Conservation (phyloP, 2,888 invertebrate genomes). For the Druceiella hillmani region DNA sequence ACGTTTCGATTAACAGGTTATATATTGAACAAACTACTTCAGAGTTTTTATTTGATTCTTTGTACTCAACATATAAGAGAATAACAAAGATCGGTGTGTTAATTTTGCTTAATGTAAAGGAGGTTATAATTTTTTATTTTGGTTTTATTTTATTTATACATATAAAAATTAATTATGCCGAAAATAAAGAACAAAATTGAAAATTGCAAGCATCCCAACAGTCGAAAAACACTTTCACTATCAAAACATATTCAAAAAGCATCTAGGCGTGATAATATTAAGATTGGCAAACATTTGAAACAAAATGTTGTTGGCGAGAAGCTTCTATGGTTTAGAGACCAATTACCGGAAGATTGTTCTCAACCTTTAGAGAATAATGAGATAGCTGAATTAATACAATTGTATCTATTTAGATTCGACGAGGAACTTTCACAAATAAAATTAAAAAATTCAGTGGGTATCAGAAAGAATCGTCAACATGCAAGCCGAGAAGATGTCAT, state of each 20-base stretch:
- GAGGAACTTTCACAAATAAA: conserved; percentile 75
- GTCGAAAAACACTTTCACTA: conserved; percentile 71
- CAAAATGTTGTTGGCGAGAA: conserved; percentile 72
- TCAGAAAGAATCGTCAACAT: conserved; percentile 71
- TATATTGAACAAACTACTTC: no score
- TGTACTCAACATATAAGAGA: no score
- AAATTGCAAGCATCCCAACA: conserved; percentile 76
- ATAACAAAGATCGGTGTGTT: no score
- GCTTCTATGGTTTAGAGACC: conserved; percentile 70
- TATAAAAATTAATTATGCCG: no score
- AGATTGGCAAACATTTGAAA: conserved; percentile 63
- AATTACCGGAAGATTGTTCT: conserved; percentile 50
- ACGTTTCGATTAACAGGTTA: no score
- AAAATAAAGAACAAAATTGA: conserved; percentile 38
- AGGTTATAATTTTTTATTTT: no score
- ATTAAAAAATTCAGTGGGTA: conserved; percentile 71
- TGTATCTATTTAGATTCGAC: conserved; percentile 56
- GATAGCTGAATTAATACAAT: conserved; percentile 52
- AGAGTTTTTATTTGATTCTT: no score
- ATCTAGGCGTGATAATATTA: conserved; percentile 54
- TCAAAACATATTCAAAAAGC: conserved; percentile 65
- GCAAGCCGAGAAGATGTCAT: conserved; percentile 75
- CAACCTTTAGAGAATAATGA: conserved; percentile 55
- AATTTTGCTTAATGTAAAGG: no score
- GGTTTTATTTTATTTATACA: no score